Conservation (phyloP, 2,797 vertebrate species). For the Pristis pectinata region DNA sequence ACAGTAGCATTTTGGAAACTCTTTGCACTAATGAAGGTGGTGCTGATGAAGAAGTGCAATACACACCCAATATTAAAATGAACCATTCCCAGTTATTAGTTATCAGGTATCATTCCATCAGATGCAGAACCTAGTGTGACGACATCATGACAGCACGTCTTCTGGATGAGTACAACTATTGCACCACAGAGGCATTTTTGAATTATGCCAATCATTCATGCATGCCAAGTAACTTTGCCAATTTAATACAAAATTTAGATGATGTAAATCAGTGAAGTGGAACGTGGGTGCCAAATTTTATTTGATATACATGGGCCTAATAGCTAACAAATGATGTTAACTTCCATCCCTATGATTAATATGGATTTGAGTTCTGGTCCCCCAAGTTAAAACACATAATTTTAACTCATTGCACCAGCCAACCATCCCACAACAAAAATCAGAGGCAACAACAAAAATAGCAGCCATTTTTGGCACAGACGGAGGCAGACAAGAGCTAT, state of each 20-base stretch:
- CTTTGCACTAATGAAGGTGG: not conserved
- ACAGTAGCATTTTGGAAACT: not conserved
- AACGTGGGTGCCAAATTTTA: not conserved
- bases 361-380: not conserved
- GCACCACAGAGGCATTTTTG: not conserved
- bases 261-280: not conserved
- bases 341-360: not conserved
- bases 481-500: not conserved
- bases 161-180: not conserved
- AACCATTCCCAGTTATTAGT: not conserved
- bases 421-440: not conserved
- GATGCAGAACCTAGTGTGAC: not conserved
- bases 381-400: not conserved
- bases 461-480: not conserved
- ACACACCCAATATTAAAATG: too few relatives aligned
- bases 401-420: not conserved
- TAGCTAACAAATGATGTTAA: not conserved
- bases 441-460: not conserved
- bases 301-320: not conserved
- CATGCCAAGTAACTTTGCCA: not conserved
- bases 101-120: not conserved
- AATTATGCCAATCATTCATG: not conserved
- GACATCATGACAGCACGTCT: not conserved
- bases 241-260: not conserved
- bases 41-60: not conserved